phyloP scores from a whole-genome alignment of 2,113 vertebrate species.

The Sapajus apella region DNA sequence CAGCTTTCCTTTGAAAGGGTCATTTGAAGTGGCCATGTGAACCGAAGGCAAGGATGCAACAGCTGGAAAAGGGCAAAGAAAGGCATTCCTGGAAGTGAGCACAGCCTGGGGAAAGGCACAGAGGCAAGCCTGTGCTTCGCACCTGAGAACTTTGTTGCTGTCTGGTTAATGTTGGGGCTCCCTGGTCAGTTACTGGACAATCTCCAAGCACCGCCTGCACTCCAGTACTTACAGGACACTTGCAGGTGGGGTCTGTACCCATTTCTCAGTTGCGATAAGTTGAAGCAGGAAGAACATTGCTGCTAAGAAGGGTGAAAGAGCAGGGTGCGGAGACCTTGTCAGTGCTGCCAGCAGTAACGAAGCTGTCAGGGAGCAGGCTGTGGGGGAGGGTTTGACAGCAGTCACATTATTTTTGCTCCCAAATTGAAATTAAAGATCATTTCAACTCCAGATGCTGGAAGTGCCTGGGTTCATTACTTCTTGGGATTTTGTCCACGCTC shows the following conservation, averaged over 20 bases:
- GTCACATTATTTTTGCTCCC: slow-evolving; percentile 61
- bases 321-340: not conserved
- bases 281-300: not conserved
- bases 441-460: slow-evolving; percentile 77
- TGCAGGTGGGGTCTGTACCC: not conserved
- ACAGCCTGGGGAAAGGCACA: not conserved
- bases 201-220: too few species aligned
- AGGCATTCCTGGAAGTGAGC: not conserved
- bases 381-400: slow-evolving; percentile 43
- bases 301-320: not conserved
- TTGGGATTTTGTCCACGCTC: slow-evolving; percentile 75
- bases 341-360: not conserved
- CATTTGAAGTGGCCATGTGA: not conserved
- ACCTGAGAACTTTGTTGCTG: not conserved
- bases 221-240: not conserved
- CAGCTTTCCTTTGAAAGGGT: not conserved
- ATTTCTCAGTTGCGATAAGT: not conserved
- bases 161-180: accelerated
- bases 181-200: accelerated
- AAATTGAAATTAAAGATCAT: slow-evolving; percentile 78
- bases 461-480: slow-evolving; percentile 76
- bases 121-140: not conserved
- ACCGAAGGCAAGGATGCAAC: not conserved
- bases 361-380: slow-evolving; percentile 13
- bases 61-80: not conserved